Evolutionary conservation across 1,140 invertebrate species (phyloP), one percentile per base, ranked within the genome.

Genomic region (Parapsyche elsis): DNA sequence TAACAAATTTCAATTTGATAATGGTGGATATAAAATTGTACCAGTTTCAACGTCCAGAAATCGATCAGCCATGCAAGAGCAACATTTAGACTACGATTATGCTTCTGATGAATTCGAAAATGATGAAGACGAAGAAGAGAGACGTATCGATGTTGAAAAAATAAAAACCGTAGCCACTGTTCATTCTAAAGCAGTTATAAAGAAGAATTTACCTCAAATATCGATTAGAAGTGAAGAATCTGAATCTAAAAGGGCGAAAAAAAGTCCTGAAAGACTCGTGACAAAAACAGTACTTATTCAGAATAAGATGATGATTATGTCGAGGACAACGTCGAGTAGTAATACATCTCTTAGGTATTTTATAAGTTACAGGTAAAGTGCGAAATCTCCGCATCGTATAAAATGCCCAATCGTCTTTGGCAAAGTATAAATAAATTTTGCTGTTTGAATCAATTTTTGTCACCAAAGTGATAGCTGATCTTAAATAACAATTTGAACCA

Each of bases 41-140:
- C 4, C 14, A 14, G 16, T 23, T 46, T 46, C 24, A 83, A 85
- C 71, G 77, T 81, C 19, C 81, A 84, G 21, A 57, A 81, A 70
- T 82, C 84, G 67, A 71, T 84, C 46, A 85, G 87, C 16, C 86
- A 88, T 19, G 16, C 16, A 19, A 21, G 23, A 67, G 9, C 16
- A 64, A 64, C 9, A 7, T 59, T 10, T 59, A 59, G 53, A 64
- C 5, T 64, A 64, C 9, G 85, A 86, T 30, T 86, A 85, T 45
- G n/a, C n/a, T n/a, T n/a, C n/a, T n/a, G 88, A 89, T 83, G 87
- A 89, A 23, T 45, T 64, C 16, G 80, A 79, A 45, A 59, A 71
- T 7, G 76, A 73, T 59, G 77, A 76, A 0, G 16, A 26, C 0
- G 64, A 67, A 9, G 64, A 78, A n/a, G 14, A 12, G 7, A 71